Evolutionary conservation across 2,113 vertebrate genomes (phyloP).

Genomic region (Pholis gunnellus): DNA sequence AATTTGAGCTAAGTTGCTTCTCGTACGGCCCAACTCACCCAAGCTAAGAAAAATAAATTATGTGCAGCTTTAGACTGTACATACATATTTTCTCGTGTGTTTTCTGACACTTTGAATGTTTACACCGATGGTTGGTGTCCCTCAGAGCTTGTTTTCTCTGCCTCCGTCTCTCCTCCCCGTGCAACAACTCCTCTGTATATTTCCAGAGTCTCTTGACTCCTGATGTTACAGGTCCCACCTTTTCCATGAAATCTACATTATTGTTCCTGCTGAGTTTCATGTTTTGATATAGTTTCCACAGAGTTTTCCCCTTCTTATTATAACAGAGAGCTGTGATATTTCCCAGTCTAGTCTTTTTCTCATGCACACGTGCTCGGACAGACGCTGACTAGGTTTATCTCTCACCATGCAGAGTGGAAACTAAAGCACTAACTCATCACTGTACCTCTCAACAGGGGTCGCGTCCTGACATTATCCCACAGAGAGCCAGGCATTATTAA

Average conservation of each 20-base stretch:
- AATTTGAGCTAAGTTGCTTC: constrained; percentile 65
- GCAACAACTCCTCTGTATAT: constrained; percentile 17
- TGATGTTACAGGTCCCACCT: constrained; percentile 20
- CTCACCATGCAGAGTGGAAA: constrained; percentile 43
- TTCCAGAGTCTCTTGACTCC: constrained; percentile 26
- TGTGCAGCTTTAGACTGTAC: constrained; percentile 40
- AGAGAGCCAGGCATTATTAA: constrained; percentile 70
- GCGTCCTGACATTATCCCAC: constrained; percentile 71
- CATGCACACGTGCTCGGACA: constrained; percentile 1
- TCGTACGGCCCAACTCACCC: constrained; percentile 30
- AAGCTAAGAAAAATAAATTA: constrained; percentile 65
- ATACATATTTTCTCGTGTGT: constrained; percentile 54
- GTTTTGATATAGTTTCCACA: constrained; percentile 14
- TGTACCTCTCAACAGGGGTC: constrained; percentile 49
- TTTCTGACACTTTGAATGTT: constrained; percentile 64
- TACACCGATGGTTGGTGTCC: constrained; percentile 52
- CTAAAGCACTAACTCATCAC: constrained; percentile 50
- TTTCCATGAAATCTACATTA: constrained; percentile 43
- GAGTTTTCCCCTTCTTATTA: constrained; percentile 24
- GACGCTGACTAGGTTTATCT: constrained; percentile 16
- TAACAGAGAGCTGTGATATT: constrained; percentile 16
- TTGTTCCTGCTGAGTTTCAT: constrained; percentile 20
- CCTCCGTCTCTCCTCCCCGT: constrained; percentile 34
- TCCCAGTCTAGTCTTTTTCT: constrained; percentile 12
- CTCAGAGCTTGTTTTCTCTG: constrained; percentile 55